Evolutionary conservation across 2,113 vertebrate genomes (phyloP).

Genomic region (Aegithalos caudatus): DNA sequence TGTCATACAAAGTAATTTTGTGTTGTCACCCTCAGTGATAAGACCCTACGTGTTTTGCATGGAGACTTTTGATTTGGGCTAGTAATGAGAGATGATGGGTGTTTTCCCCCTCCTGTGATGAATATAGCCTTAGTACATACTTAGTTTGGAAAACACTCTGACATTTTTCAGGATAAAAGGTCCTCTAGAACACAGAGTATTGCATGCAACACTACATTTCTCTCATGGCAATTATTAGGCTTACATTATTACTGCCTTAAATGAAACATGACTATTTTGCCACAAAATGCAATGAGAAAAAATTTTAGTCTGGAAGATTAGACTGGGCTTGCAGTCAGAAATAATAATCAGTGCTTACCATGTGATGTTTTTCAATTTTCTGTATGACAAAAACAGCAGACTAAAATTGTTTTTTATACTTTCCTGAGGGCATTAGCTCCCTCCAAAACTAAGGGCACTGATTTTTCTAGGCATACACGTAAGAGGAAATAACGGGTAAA

Average conservation of each 20-base stretch:
- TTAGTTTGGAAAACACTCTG: background rate
- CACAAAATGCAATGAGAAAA: background rate
- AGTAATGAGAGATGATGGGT: background rate
- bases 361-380: background rate
- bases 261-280: background rate
- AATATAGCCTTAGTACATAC: background rate
- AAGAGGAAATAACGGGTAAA: background rate
- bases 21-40: background rate
- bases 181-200: background rate
- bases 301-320: background rate
- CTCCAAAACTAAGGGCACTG: background rate
- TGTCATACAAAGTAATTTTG: background rate
- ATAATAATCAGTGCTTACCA: background rate
- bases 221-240: background rate
- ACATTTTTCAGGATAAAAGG: background rate
- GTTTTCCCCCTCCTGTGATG: background rate
- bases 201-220: background rate
- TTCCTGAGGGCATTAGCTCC: background rate
- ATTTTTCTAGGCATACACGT: background rate
- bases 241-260: background rate
- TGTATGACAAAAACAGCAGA: background rate
- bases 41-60: background rate
- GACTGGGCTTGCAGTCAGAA: background rate
- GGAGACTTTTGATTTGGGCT: background rate
- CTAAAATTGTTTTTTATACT: background rate